Base-by-base conservation (phyloP, 2,888 invertebrate species). In the Caprella mutica region DNA sequence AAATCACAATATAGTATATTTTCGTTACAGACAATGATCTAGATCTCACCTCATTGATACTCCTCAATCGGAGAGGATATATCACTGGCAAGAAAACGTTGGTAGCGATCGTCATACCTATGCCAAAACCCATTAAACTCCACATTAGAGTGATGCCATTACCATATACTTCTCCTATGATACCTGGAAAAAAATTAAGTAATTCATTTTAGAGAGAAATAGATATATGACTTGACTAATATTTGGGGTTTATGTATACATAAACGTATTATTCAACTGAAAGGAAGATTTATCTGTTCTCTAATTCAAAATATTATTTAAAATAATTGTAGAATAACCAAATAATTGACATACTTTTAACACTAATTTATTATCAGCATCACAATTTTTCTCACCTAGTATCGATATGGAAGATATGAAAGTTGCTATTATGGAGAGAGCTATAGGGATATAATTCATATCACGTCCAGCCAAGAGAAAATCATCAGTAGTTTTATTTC, bases 391-490 rank as follows among this genome's bases (percentile, higher is more conserved):
- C 44, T 44, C 14, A 44, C 44, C 24, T 17, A 44, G 44, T 44
- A 44, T 44, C 3, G 44, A 44, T 23, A 44, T 24, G 2, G 44
- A 44, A 24, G 44, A 44, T 6, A 44, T 44, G 42, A 42, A 42
- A 12, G 42, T 19, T n/a, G 44, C 44, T 6, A 27, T 33, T 33
- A 33, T 14, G 17, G 61, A 61, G 12, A 61, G 38, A 12, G 58
- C 54, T 35, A 62, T 59, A 0, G 62, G 58, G 1, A 62, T n/a
- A 12, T 56, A 54, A 2, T 53, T 54, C 59, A 62, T 62, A 14
- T 52, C 26, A 12, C 61, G 52, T 2, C 59, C 56, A 3, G 53
- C 62, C 52, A 62, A 39, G 29, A 56, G 55, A 39, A 59, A 55
- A 23, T 62, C 62, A 14, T 53, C 44, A 8, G 52, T 55, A 40